Evolutionary conservation across 2,797 vertebrate species (phyloP).

Genomic region (Acanthopagrus latus): DNA sequence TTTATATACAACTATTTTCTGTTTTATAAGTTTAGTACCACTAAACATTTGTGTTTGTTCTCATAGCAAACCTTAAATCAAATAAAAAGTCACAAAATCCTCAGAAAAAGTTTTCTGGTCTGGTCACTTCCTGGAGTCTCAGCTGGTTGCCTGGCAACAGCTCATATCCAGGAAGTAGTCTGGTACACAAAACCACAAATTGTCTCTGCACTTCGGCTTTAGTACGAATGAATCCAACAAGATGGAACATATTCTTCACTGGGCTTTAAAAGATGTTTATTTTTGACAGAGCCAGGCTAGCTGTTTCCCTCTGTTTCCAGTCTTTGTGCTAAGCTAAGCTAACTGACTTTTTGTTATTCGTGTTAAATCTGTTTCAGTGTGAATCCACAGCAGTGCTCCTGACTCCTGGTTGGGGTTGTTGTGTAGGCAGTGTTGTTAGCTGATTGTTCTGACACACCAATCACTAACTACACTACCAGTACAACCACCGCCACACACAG

Average conservation of each 20-base stretch:
- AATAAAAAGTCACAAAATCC: neutral
- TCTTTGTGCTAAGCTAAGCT: neutral
- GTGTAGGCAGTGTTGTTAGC: conserved; percentile 96
- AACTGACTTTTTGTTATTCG: neutral
- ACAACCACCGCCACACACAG: conserved; percentile 66
- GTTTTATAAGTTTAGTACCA: neutral
- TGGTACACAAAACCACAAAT: neutral
- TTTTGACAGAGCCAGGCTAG: neutral
- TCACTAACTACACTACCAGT: conserved; percentile 94
- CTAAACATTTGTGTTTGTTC: neutral
- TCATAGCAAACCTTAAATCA: neutral
- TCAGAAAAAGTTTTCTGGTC: neutral
- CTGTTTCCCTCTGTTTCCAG: neutral
- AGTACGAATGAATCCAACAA: neutral
- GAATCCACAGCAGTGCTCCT: too few species aligned
- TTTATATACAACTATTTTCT: too few species aligned
- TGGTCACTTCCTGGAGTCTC: neutral
- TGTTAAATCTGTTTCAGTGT: too few species aligned
- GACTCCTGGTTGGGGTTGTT: conserved; percentile 82
- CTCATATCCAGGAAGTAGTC: neutral
- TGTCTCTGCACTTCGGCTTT: neutral
- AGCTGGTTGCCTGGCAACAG: neutral
- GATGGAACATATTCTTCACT: neutral
- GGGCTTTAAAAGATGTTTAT: neutral
- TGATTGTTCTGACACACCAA: conserved; percentile 89